These are phyloP conservation scores for Heterotis niloticus DNA, from an alignment of 2,113 vertebrate genomes.

Conservation along the genomic window DNA sequence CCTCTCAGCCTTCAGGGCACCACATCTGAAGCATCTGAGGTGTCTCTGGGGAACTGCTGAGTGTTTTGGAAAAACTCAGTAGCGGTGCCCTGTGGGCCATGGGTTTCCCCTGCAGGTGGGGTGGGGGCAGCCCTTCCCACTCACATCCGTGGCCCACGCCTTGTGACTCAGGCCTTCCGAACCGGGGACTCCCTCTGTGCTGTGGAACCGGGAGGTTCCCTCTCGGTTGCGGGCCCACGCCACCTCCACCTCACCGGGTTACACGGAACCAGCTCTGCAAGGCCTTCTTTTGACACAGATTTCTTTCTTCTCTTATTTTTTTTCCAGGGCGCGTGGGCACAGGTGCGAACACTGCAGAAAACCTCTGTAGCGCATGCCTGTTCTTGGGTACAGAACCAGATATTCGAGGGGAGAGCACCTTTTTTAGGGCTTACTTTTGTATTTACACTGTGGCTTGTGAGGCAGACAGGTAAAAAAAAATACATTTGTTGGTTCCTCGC, in stretches of 20 bases:
- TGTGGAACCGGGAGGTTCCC: constrained; percentile 41
- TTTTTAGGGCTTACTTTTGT: no score
- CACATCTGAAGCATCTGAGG: no score
- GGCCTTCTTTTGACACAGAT: neutral
- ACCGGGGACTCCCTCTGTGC: constrained; percentile 20
- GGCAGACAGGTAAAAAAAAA: neutral
- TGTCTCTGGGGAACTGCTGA: neutral
- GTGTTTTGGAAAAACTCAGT: neutral
- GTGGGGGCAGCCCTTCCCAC: constrained; percentile 56
- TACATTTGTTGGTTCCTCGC: no score
- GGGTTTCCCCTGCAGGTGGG: constrained; percentile 54
- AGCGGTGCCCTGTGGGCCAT: constrained; percentile 23
- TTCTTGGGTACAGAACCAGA: no score
- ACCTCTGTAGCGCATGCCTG: no score
- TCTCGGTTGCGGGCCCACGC: constrained; percentile 32
- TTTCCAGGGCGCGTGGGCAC: neutral
- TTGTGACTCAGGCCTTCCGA: constrained; percentile 40
- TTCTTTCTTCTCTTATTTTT: neutral
- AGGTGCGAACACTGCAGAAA: neutral
- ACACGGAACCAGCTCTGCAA: neutral
- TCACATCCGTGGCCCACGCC: constrained; percentile 39
- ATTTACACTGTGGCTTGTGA: no score
- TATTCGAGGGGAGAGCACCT: no score
- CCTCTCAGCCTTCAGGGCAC: no score
- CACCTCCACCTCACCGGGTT: neutral